A percentile compares a stretch with the other conserved stretches of the same genome.
Evolutionary conservation across 2,888 invertebrate species (phyloP).

Genomic region (Thera obeliscata): DNA sequence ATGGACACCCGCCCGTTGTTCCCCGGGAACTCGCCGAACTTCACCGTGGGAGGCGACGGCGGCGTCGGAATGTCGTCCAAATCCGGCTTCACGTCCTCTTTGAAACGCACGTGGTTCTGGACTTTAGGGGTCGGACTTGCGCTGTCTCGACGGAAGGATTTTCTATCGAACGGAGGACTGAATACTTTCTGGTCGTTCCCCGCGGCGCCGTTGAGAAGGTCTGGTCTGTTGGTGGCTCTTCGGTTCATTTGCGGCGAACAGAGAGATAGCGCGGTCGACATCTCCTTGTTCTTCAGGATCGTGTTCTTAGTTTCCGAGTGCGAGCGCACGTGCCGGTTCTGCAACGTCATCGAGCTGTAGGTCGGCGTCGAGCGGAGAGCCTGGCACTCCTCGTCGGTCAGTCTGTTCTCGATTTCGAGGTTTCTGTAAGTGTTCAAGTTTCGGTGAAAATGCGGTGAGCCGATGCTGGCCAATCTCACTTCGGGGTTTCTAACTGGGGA

Average conservation of each 20-base stretch:
- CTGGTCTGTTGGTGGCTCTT: constrained; percentile 75
- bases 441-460: constrained; percentile 86
- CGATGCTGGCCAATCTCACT: constrained; percentile 85
- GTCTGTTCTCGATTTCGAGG: constrained; percentile 79
- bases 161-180: constrained; percentile 72
- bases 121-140: constrained; percentile 69
- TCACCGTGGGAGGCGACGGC: constrained; percentile 74
- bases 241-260: constrained; percentile 85
- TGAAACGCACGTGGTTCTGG: constrained; percentile 79
- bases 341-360: constrained; percentile 74
- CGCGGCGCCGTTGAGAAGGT: constrained; percentile 74
- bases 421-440: constrained; percentile 85
- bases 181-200: constrained; percentile 65
- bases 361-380: constrained; percentile 62
- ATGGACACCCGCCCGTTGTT: constrained; percentile 85
- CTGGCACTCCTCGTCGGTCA: constrained; percentile 66
- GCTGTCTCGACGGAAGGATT: constrained; percentile 61
- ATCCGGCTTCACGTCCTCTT: constrained; percentile 64
- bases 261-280: constrained; percentile 73
- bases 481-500: constrained; percentile 75
- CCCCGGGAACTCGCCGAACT: constrained; percentile 72
- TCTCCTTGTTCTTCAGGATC: constrained; percentile 76
- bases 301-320: constrained; percentile 79
- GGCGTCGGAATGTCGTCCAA: constrained; percentile 77
- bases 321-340: constrained; percentile 75